phyloP scores from a whole-genome alignment of 2,113 vertebrate species.

The Caloenas nicobarica region DNA sequence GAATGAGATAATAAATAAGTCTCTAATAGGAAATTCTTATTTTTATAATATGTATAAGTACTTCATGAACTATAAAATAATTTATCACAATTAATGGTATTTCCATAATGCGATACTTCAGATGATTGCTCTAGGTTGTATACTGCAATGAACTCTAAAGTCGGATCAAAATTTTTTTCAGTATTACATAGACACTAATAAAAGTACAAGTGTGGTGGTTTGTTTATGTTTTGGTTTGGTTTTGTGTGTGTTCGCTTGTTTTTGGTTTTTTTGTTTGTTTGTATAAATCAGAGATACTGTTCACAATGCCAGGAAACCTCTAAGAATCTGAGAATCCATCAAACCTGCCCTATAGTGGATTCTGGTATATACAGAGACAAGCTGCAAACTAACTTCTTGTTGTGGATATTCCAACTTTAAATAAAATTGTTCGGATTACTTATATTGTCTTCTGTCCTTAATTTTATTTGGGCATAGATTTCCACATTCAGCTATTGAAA shows the following conservation, averaged over 20 bases:
- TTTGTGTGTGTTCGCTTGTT: too few relatives aligned
- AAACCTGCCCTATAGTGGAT: background rate
- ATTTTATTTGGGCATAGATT: background rate
- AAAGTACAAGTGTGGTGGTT: background rate
- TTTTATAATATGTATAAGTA: background rate
- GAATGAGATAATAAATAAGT: background rate
- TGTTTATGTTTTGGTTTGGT: too few relatives aligned
- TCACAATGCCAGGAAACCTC: background rate
- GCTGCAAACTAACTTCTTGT: background rate
- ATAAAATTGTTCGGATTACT: background rate
- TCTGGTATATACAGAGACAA: background rate
- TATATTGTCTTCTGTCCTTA: background rate
- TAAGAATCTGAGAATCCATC: background rate
- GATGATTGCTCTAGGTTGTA: accelerated
- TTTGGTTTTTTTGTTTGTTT: too few relatives aligned
- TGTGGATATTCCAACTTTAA: background rate
- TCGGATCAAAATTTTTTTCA: background rate
- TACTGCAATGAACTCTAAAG: background rate
- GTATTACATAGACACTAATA: background rate
- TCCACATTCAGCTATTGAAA: background rate
- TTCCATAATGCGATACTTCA: background rate
- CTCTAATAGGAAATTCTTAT: background rate
- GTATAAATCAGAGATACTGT: background rate
- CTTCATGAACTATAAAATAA: background rate
- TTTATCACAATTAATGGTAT: background rate